Conservation (phyloP, 1,140 invertebrate genomes). For the Wasmannia auropunctata region DNA sequence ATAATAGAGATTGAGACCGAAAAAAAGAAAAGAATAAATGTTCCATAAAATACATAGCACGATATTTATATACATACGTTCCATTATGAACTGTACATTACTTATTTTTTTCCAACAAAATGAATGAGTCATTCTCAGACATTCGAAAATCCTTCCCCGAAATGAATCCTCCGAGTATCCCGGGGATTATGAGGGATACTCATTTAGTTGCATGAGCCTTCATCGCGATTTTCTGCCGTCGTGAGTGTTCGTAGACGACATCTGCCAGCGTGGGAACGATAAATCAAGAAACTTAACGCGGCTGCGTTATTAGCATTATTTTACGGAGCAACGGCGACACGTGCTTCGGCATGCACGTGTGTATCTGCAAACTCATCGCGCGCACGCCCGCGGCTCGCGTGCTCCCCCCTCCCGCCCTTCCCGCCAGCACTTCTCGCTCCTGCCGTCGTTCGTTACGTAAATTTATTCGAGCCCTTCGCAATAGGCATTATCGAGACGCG, state of each 20-base stretch:
- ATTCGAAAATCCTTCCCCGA: neutral
- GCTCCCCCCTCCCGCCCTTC: neutral
- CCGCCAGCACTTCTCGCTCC: no score
- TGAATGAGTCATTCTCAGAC: neutral
- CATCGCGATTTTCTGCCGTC: neutral
- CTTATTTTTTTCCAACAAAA: neutral
- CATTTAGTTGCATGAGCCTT: neutral
- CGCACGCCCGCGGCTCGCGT: neutral
- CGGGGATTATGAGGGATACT: neutral
- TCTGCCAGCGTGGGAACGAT: neutral
- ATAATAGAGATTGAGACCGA: no score
- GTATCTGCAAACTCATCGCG: conserved; percentile 16
- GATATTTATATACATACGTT: neutral
- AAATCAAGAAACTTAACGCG: conserved; percentile 42
- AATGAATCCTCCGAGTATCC: neutral
- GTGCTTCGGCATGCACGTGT: conserved; percentile 17
- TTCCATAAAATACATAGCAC: neutral
- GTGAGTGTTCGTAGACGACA: neutral
- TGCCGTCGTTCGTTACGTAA: conserved; percentile 48
- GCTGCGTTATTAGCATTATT: conserved; percentile 39
- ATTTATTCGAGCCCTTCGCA: conserved; percentile 46
- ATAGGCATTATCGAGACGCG: conserved; percentile 42
- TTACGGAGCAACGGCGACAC: conserved; percentile 20
- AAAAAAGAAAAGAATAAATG: neutral
- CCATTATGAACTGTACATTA: neutral